phyloP scores from a whole-genome alignment of 1,140 invertebrate genomes.

The Sminthurinus signatus region DNA sequence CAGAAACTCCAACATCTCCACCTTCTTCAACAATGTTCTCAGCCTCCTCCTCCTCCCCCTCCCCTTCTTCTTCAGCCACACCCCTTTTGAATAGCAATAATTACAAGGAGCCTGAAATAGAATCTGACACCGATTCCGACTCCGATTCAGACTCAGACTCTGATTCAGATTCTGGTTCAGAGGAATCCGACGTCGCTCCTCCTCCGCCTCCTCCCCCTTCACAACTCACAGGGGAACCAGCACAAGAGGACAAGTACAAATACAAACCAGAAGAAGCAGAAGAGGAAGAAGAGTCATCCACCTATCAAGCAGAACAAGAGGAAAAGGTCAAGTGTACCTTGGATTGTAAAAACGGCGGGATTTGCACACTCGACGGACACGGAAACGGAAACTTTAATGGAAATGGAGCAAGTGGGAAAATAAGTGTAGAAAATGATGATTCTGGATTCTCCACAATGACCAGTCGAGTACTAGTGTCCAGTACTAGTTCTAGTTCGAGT shows the following conservation, averaged over 20 bases:
- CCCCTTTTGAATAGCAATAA: too few relatives aligned
- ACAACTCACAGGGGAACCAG: too few relatives aligned
- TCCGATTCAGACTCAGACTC: too few relatives aligned
- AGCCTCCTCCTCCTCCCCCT: too few relatives aligned
- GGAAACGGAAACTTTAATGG: background rate
- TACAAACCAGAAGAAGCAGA: background rate
- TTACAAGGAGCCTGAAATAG: too few relatives aligned
- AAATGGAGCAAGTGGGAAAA: background rate
- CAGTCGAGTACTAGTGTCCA: too few relatives aligned
- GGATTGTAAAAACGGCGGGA: slow-evolving; percentile 29
- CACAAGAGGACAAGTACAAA: background rate
- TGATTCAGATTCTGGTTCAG: too few relatives aligned
- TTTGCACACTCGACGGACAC: slow-evolving; percentile 12
- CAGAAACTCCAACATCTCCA: background rate
- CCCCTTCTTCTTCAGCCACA: background rate
- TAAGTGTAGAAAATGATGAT: background rate
- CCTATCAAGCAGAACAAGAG: background rate
- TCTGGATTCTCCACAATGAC: too few relatives aligned
- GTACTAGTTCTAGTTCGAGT: slow-evolving; percentile 3
- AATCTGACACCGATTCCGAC: too few relatives aligned
- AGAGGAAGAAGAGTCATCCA: background rate
- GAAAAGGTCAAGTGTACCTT: slow-evolving; percentile 15
- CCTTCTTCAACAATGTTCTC: background rate
- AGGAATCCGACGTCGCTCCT: too few relatives aligned
- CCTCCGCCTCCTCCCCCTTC: too few relatives aligned